Percentiles rank a stretch among this genome's conserved stretches.
Conservation (phyloP, 2,888 invertebrate genomes). For the Metellina segmentata region DNA sequence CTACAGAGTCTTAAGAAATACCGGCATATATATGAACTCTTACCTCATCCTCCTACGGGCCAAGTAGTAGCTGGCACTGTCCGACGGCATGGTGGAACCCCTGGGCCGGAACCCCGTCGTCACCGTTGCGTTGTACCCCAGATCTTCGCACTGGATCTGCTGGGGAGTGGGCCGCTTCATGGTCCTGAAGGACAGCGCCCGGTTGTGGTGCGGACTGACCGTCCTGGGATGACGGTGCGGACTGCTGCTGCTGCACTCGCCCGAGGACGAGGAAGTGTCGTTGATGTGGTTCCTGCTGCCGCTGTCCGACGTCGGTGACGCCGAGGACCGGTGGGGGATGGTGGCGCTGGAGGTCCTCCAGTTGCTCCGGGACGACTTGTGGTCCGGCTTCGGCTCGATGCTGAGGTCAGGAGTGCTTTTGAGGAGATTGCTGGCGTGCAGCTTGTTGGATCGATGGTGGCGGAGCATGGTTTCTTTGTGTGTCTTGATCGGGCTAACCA, state of each 20-base stretch:
- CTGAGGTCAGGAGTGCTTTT: slow-evolving; percentile 62
- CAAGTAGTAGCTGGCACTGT: slow-evolving; percentile 59
- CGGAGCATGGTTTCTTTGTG: background rate
- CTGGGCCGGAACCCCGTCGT: slow-evolving; percentile 63
- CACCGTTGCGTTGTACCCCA: slow-evolving; percentile 4
- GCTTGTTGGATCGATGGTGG: slow-evolving; percentile 30
- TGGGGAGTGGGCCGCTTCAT: slow-evolving; percentile 70
- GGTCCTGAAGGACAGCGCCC: slow-evolving; percentile 71
- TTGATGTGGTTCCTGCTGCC: background rate
- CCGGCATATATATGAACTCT: background rate
- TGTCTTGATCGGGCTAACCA: background rate
- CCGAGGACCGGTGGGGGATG: slow-evolving; percentile 8
- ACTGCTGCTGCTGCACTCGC: slow-evolving; percentile 41
- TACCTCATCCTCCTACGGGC: slow-evolving; percentile 47
- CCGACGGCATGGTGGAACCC: slow-evolving; percentile 76
- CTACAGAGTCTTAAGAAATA: background rate
- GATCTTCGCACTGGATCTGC: slow-evolving; percentile 69
- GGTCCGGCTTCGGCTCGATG: slow-evolving; percentile 40
- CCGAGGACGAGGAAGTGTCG: slow-evolving; percentile 39
- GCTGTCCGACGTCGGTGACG: slow-evolving; percentile 15
- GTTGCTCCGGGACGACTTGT: slow-evolving; percentile 7
- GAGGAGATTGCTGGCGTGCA: slow-evolving; percentile 27
- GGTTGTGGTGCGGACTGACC: slow-evolving; percentile 69
- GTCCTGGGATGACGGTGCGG: slow-evolving; percentile 24
- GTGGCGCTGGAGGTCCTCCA: slow-evolving; percentile 62